Evolutionary conservation across 2,888 invertebrate species (phyloP), one percentile per base, ranked within the genome.

Genomic region (Drosophila helvetica): DNA sequence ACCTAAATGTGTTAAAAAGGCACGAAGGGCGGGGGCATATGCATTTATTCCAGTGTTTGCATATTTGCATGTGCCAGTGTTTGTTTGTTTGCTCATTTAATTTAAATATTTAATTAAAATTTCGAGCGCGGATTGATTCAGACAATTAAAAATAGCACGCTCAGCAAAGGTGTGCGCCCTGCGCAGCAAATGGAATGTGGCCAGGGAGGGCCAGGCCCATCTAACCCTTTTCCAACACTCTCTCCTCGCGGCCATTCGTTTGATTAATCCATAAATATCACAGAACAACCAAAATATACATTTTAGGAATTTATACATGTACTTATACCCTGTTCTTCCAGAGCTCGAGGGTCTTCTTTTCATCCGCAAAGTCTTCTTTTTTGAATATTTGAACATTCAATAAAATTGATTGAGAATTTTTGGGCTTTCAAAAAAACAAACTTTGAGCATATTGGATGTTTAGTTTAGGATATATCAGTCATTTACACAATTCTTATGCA

Each of bases 81-180:
- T 67, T 70, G 52, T 71, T 80, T 86, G 86, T 63, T 75, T 72
- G 75, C 75, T 67, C 68, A 82, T 86, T 86, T 86, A 74, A 86
- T 84, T 84, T 84, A 85, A 84, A 84, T 86, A 84, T 84, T 84
- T 84, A 84, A 84, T 84, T 84, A 86, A 84, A 84, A 86, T 85
- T 81, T 81, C 67, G 77, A 86, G 85, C 87, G 80, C 78, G 85
- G 69, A 86, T 84, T 86, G 85, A 86, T 84, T 82, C 80, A 82
- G 67, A 86, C 84, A 84, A 84, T 84, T 85, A 84, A 84, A 85
- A 81, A 75, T 73, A 64, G 62, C 80, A 72, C 75, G 69, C 71
- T 59, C 77, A 43, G 66, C 67, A 56, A 65, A 56, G 46, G 51
- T 38, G 48, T 38, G 22, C 0, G 22, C 22, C 4, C 10, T 30